Base-by-base conservation (phyloP, 2,797 vertebrate genomes). In the Halcyon smyrnensis region DNA sequence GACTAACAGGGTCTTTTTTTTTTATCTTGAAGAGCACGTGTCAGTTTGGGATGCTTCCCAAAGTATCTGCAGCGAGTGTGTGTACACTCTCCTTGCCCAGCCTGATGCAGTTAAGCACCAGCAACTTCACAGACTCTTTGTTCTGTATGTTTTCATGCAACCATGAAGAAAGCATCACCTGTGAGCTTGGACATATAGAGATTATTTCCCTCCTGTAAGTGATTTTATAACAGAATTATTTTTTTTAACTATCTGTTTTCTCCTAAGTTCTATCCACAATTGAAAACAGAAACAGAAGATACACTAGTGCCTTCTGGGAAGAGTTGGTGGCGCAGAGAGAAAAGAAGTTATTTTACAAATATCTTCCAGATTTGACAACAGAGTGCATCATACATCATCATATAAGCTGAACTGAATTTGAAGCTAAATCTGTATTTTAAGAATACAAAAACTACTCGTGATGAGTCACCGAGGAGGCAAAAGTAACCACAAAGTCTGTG, bases 381-480 rank as follows among this genome's bases (percentile, higher is more conserved):
- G 68, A 54, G 15, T 41, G n/a, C 67, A 70, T 74, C 34, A 78
- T 91, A 87, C 43, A 32, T 62, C 77, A 77, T 88, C 77, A 67
- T 62, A 75, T 57, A 83, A 92, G 50, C 74, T 91, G 76, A 95
- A 92, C 59, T 37, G 23, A 94, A 93, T 68, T 75, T 80, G 73
- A 97, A 91, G 87, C 60, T 87, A 93, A 96, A 95, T 96, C 83
- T 96, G 12, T 96, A 97, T 97, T 98, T 98, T 94, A 97, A 92
- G 97, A 96, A 92, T 93, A 92, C 39, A 79, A 95, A 97, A 96
- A 91, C 87, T 93, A 67, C 79, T 95, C 37, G 3, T 81, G 11
- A n/a, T 97, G 97, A 97, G 88, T 98, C 97, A 98, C 24, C 50
- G 37, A 25, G 46, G 68, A 82, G 84, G 93, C 81, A 84, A 68